These are phyloP conservation scores for Triplophysa rosa DNA, from an alignment of 2,113 vertebrate species.

Conservation along the genomic window DNA sequence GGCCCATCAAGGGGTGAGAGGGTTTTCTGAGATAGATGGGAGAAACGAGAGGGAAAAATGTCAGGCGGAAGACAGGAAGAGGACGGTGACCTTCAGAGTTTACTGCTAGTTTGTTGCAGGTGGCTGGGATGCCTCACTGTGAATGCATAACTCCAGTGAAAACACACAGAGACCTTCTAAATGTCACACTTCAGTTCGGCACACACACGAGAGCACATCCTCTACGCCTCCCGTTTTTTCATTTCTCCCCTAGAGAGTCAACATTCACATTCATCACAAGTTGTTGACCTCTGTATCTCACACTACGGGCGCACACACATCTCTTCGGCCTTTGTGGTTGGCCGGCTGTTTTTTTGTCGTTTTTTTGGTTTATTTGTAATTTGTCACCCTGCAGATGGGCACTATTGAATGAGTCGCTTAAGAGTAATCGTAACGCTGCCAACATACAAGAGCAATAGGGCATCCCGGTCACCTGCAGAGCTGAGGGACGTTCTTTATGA, in stretches of 20 bases:
- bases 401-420: constrained; percentile 49
- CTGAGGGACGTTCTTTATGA: constrained; percentile 23
- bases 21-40: constrained; percentile 30
- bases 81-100: constrained; percentile 34
- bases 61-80: constrained; percentile 43
- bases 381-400: constrained; percentile 43
- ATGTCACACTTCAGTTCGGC: constrained; percentile 29
- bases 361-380: constrained; percentile 53
- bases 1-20: constrained; percentile 14
- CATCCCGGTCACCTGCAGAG: constrained; percentile 24
- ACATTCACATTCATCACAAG: constrained; percentile 33
- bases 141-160: constrained; percentile 32
- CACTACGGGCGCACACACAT: background rate
- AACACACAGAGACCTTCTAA: constrained; percentile 22
- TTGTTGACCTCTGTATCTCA: constrained; percentile 24
- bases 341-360: constrained; percentile 20
- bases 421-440: constrained; percentile 62
- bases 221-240: constrained; percentile 15
- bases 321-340: background rate
- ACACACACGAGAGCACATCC: background rate
- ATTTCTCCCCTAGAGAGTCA: background rate
- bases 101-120: constrained; percentile 27
- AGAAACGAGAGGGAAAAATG: constrained; percentile 25
- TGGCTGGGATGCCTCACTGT: constrained; percentile 46
- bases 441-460: constrained; percentile 54